These are phyloP conservation scores for Plagiodera versicolora DNA, from an alignment of 2,888 invertebrate species.

Conservation along the genomic window DNA sequence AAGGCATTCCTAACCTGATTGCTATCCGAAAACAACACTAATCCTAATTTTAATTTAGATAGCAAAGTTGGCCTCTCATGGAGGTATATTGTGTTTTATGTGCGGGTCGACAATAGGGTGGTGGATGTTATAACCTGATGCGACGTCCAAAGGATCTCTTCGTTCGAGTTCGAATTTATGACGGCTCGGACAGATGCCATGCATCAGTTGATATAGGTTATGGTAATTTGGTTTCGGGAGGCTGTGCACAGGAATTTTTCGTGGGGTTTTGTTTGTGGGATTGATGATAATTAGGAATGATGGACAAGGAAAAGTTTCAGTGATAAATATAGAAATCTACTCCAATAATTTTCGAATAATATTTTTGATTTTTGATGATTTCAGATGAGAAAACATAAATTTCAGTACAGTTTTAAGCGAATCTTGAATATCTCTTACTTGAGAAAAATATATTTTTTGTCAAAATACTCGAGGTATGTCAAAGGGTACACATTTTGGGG, in stretches of 20 bases:
- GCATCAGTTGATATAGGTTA: conserved; percentile 1
- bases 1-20: conserved; percentile 38
- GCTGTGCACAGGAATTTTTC: conserved; percentile 1
- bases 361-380: too few relatives aligned
- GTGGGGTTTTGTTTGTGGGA: neutral
- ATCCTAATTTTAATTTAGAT: conserved; percentile 39
- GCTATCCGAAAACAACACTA: conserved; percentile 36
- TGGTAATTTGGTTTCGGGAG: neutral
- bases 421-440: too few relatives aligned
- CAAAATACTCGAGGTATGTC: too few relatives aligned
- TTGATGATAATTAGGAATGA: neutral
- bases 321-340: too few relatives aligned
- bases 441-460: too few relatives aligned
- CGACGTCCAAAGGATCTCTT: neutral
- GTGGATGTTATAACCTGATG: neutral
- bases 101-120: conserved; percentile 3
- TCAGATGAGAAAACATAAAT: too few relatives aligned
- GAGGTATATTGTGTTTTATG: conserved; percentile 12
- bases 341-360: too few relatives aligned
- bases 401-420: too few relatives aligned
- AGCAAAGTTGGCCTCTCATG: conserved; percentile 19
- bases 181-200: neutral
- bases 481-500: too few relatives aligned
- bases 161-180: neutral
- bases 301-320: too few relatives aligned